phyloP scores from a whole-genome alignment of 2,113 vertebrate genomes.

The Perca flavescens region DNA sequence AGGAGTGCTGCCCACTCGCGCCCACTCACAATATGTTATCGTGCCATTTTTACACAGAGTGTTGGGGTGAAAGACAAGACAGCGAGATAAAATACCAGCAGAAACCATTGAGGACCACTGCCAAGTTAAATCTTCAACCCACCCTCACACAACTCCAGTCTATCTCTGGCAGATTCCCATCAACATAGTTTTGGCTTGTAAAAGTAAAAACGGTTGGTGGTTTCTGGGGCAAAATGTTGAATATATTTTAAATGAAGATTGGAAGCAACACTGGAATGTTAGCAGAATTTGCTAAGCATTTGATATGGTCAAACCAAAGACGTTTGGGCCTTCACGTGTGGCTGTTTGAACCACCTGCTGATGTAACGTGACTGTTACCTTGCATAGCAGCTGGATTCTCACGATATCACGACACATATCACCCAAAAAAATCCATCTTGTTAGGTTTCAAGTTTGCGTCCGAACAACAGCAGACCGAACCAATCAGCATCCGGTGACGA shows the following conservation, averaged over 20 bases:
- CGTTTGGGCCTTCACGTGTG: neutral
- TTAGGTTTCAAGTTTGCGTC: too few relatives aligned
- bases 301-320: neutral
- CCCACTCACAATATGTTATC: conserved; percentile 63
- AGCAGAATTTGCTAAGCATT: neutral
- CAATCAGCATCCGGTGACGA: too few relatives aligned
- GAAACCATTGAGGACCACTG: neutral
- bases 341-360: neutral
- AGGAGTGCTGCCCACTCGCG: conserved; percentile 16
- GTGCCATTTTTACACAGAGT: conserved; percentile 13
- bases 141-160: neutral
- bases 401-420: too few relatives aligned
- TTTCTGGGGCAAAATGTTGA: neutral
- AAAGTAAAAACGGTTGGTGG: neutral
- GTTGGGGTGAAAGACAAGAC: neutral
- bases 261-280: neutral
- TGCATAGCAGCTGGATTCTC: too few relatives aligned
- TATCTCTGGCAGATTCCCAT: neutral
- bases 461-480: too few relatives aligned
- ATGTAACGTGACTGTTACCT: neutral
- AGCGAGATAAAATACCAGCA: neutral
- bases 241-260: neutral
- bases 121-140: conserved; percentile 30
- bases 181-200: neutral
- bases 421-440: too few relatives aligned